Evolutionary conservation across 2,888 invertebrate species (phyloP).

Genomic region (Biston stratarius): DNA sequence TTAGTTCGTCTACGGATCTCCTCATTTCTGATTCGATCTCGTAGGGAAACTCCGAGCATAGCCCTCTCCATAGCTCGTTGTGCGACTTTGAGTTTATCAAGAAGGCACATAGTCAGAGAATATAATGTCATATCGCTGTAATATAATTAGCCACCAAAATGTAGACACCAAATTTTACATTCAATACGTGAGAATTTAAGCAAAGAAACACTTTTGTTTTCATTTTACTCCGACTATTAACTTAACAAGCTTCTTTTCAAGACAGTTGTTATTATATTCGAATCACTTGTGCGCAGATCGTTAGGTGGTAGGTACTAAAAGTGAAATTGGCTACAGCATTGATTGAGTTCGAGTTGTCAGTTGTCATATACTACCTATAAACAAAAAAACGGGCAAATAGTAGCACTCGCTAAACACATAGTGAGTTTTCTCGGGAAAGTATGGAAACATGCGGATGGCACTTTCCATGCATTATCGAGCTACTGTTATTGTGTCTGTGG

Average conservation of each 20-base stretch:
- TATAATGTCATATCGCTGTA: no score
- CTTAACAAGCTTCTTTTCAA: conserved; percentile 9
- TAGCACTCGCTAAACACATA: conserved; percentile 34
- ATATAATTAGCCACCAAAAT: no score
- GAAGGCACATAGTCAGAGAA: no score
- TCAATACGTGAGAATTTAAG: no score
- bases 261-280: conserved; percentile 1
- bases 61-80: no score
- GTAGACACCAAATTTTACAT: no score
- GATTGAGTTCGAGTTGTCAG: conserved; percentile 35
- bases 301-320: conserved; percentile 30
- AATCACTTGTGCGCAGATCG: conserved; percentile 36
- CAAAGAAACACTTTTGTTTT: background rate
- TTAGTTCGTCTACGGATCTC: no score
- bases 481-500: conserved; percentile 13
- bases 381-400: conserved; percentile 43
- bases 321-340: conserved; percentile 38
- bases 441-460: conserved; percentile 50
- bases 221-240: background rate
- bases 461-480: conserved; percentile 52
- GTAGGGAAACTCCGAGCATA: no score
- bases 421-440: conserved; percentile 50
- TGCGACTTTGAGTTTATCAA: no score
- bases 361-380: conserved; percentile 19
- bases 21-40: no score